Percentiles rank a stretch among this genome's conserved stretches.
These are phyloP conservation scores for Drosophila mauritiana DNA, from an alignment of 1,140 invertebrate species.

Conservation along the genomic window DNA sequence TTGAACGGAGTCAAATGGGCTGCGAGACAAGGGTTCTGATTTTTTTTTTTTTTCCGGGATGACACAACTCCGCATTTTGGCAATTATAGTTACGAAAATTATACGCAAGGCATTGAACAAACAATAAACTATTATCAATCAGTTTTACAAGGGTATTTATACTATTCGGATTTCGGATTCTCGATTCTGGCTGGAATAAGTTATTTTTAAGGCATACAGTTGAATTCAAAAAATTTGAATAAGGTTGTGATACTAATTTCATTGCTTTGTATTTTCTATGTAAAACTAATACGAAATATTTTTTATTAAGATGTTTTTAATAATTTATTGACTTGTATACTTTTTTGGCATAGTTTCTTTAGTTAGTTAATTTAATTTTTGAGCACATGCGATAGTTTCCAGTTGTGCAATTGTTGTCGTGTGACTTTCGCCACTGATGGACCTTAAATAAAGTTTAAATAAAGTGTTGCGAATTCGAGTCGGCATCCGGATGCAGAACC, in stretches of 20 bases:
- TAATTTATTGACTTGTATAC: too few species aligned
- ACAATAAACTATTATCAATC: conserved; percentile 40
- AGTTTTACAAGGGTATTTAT: conserved; percentile 28
- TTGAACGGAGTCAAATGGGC: conserved; percentile 65
- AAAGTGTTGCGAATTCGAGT: neutral
- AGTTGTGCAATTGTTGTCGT: neutral
- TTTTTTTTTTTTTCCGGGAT: conserved; percentile 3
- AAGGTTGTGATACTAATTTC: too few species aligned
- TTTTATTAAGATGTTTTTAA: too few species aligned
- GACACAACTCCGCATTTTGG: conserved; percentile 31
- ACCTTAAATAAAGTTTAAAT: neutral
- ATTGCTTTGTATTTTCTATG: too few species aligned
- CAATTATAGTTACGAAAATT: conserved; percentile 37
- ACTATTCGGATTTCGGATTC: too few species aligned
- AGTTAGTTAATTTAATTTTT: too few species aligned
- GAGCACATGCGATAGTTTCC: neutral
- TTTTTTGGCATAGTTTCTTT: too few species aligned
- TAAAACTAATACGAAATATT: too few species aligned
- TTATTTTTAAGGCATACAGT: too few species aligned
- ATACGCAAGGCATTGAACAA: conserved; percentile 18
- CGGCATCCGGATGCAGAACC: conserved; percentile 3
- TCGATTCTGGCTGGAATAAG: neutral
- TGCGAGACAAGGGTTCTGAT: conserved; percentile 13
- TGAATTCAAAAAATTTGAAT: too few species aligned
- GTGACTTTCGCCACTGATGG: neutral